Evolutionary conservation across 2,113 vertebrate genomes (phyloP).

Genomic region (Pelvicachromis taeniatus): DNA sequence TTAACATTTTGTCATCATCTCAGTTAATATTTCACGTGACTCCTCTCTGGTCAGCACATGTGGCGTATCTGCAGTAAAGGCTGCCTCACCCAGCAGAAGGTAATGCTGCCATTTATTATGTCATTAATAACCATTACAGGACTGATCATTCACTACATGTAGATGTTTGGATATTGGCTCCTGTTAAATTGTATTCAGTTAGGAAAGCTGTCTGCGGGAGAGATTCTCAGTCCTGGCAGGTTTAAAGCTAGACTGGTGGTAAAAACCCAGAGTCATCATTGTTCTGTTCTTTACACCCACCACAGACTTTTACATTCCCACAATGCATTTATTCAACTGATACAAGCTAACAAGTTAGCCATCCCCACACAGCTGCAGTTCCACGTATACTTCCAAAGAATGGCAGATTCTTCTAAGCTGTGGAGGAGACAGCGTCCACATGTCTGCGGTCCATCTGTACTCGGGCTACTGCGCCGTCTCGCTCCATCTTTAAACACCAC

Average conservation of each 20-base stretch:
- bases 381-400: neutral
- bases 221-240: neutral
- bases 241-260: neutral
- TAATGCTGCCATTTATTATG: neutral
- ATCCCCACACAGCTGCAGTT: neutral
- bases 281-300: neutral
- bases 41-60: neutral
- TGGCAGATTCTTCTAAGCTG: neutral
- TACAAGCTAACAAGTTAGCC: neutral
- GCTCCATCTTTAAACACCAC: neutral
- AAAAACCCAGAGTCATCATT: neutral
- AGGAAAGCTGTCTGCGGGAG: neutral
- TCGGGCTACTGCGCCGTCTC: too few relatives aligned
- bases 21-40: neutral
- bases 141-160: neutral
- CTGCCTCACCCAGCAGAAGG: neutral
- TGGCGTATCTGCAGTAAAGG: too few relatives aligned
- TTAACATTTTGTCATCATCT: neutral
- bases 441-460: neutral
- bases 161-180: neutral
- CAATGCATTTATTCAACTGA: neutral
- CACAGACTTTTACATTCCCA: fast-evolving
- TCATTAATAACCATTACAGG: neutral
- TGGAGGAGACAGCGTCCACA: neutral
- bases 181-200: neutral